Evolutionary conservation across 35 echinoderm and acorn worm genomes (phyloP).

Genomic region (Apostichopus californicus): DNA sequence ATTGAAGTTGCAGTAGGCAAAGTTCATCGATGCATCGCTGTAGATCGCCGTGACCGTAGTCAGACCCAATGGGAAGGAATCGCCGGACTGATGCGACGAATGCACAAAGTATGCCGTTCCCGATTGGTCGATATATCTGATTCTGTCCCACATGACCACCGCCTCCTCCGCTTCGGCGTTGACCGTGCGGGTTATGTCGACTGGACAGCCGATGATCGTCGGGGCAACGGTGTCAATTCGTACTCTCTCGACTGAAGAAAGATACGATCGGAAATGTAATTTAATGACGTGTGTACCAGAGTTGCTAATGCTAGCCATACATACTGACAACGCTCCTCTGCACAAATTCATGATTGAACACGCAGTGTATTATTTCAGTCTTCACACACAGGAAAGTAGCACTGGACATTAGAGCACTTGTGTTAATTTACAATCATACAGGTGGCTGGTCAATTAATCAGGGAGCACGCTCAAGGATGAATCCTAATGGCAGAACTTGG

Average conservation of each 20-base stretch:
- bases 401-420: too few species aligned
- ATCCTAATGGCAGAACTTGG: too few species aligned
- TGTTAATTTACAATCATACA: too few species aligned
- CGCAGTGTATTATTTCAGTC: too few species aligned
- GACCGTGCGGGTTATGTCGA: constrained; percentile 29
- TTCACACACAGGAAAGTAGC: too few species aligned
- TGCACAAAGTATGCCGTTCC: constrained; percentile 21
- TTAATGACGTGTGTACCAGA: too few species aligned
- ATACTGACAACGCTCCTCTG: too few species aligned
- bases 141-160: constrained; percentile 17
- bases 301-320: too few species aligned
- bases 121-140: constrained; percentile 2
- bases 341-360: too few species aligned
- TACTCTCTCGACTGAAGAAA: background rate
- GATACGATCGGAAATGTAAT: too few species aligned
- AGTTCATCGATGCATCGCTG: constrained; percentile 1
- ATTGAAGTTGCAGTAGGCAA: constrained; percentile 17
- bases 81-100: background rate
- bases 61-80: constrained; percentile 23
- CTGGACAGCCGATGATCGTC: constrained; percentile 4
- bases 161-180: background rate
- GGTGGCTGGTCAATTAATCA: too few species aligned
- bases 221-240: background rate
- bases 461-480: too few species aligned
- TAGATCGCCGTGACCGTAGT: constrained; percentile 13